Conservation (phyloP, 2,113 vertebrate genomes). For the Chamaea fasciata region DNA sequence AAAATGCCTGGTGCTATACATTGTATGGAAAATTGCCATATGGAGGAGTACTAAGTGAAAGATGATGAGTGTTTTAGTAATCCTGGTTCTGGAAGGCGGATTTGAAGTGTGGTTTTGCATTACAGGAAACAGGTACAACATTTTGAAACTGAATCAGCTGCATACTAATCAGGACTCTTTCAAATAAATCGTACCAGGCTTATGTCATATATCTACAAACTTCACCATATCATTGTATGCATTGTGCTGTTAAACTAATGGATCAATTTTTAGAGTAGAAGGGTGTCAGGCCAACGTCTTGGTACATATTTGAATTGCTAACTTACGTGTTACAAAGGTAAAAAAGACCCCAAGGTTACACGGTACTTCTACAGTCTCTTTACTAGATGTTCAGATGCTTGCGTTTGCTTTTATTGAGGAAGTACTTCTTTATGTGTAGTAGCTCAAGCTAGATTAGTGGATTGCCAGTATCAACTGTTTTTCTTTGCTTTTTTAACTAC, state of each 20-base stretch:
- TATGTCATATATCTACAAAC: not conserved
- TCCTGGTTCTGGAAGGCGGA: not conserved
- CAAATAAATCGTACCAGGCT: not conserved
- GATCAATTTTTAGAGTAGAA: not conserved
- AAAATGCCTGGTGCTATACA: not conserved
- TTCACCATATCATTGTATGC: not conserved
- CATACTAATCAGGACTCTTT: not conserved
- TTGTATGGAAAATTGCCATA: not conserved
- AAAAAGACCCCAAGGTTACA: not conserved
- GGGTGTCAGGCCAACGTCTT: not conserved
- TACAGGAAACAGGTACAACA: not conserved
- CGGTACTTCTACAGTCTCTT: not conserved
- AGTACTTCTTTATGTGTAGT: not conserved
- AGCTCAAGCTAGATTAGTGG: not conserved
- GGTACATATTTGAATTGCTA: not conserved
- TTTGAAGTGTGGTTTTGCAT: not conserved
- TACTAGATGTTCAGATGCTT: not conserved
- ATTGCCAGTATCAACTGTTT: conserved; percentile 22
- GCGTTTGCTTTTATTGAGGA: not conserved
- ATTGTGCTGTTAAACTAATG: not conserved
- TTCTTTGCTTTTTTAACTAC: conserved; percentile 2
- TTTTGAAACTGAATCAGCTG: not conserved
- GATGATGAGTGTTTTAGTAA: not conserved
- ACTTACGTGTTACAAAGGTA: not conserved
- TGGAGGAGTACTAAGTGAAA: not conserved